Evolutionary conservation across 2,888 invertebrate genomes (phyloP).

Genomic region (Drosophila nr. medialis): DNA sequence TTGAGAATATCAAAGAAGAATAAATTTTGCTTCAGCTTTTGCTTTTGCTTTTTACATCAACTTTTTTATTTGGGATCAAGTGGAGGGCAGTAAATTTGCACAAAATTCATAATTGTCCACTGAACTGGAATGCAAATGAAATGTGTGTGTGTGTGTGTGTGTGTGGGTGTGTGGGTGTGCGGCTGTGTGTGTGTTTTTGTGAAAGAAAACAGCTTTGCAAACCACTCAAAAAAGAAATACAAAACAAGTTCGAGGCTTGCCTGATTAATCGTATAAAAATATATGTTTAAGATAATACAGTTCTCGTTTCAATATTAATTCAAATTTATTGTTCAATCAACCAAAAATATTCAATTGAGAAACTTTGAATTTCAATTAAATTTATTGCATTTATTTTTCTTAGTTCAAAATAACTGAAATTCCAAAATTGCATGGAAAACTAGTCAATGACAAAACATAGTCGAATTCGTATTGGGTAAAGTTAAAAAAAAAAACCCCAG

Average conservation of each 20-base stretch:
- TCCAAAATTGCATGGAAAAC: no score
- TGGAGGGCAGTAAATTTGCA: conserved; percentile 10
- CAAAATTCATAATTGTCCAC: conserved; percentile 3
- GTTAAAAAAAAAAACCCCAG: background rate
- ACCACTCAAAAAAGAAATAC: background rate
- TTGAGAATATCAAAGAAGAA: background rate
- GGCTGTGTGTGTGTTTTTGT: background rate
- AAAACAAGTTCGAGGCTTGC: background rate
- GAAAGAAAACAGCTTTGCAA: background rate
- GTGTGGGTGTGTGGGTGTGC: background rate
- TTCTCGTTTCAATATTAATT: background rate
- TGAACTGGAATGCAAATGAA: conserved; percentile 6
- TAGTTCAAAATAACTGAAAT: background rate
- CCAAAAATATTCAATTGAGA: background rate
- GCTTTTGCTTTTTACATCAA: background rate
- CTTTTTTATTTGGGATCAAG: conserved; percentile 1
- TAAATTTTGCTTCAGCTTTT: background rate
- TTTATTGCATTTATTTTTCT: background rate
- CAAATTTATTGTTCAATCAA: background rate
- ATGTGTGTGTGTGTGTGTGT: background rate
- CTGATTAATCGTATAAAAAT: background rate
- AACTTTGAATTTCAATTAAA: background rate
- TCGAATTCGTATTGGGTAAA: background rate
- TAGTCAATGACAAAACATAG: background rate
- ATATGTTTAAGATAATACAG: background rate